These are phyloP conservation scores for Petrocephalus schoutedeni DNA, from an alignment of 2,797 vertebrate species.

Conservation along the genomic window DNA sequence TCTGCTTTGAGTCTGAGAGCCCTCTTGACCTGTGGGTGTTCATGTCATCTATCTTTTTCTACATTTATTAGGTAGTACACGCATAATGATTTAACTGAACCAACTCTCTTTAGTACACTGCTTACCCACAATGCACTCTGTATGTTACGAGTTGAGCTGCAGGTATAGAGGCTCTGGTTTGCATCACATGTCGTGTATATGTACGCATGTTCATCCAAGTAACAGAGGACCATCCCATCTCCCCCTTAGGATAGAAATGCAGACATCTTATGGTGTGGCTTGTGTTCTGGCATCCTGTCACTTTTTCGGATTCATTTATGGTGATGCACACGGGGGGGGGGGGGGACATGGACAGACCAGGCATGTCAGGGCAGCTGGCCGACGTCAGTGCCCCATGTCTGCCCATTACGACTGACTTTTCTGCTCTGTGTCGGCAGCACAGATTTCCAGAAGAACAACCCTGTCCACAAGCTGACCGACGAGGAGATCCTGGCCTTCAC, in stretches of 20 bases:
- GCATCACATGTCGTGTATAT: too few relatives aligned
- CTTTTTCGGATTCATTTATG: not conserved
- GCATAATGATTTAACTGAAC: not conserved
- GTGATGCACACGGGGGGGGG: not conserved
- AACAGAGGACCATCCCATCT: not conserved
- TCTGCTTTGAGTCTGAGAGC: too few relatives aligned
- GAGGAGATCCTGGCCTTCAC: conserved; percentile 89
- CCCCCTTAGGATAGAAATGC: not conserved
- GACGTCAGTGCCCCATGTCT: not conserved
- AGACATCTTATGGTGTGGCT: not conserved
- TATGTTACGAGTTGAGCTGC: not conserved
- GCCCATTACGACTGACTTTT: not conserved
- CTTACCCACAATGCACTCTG: not conserved
- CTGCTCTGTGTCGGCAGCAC: conserved; percentile 61
- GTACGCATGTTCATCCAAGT: not conserved
- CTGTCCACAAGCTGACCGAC: conserved; percentile 84
- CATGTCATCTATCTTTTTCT: not conserved
- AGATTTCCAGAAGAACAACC: conserved; percentile 90
- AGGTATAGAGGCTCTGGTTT: not conserved
- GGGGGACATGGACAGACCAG: not conserved
- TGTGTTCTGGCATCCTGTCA: not conserved
- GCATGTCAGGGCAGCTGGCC: not conserved
- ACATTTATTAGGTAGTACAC: not conserved
- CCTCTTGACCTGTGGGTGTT: not conserved
- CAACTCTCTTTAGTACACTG: not conserved